A percentile compares a stretch with the other conserved stretches of the same genome.
These are phyloP conservation scores for Cryptocephalus moraei DNA, from an alignment of 2,888 invertebrate species.

Conservation along the genomic window DNA sequence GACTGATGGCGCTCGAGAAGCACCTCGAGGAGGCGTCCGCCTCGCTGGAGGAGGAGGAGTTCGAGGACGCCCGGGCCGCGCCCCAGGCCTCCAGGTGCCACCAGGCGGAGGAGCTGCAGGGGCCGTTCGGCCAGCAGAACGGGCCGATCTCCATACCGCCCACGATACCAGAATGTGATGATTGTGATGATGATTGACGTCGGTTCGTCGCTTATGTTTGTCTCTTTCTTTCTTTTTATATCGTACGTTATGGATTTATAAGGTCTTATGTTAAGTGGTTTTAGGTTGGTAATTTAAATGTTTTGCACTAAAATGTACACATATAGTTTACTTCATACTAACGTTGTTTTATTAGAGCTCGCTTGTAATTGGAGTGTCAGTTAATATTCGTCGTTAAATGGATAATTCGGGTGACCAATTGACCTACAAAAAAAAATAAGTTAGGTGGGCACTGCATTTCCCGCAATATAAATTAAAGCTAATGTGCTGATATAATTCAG, in stretches of 20 bases:
- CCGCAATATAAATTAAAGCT: background rate
- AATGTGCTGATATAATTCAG: no score
- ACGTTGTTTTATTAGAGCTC: no score
- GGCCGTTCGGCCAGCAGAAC: constrained; percentile 1
- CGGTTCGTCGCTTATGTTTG: constrained; percentile 6
- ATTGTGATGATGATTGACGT: constrained; percentile 27
- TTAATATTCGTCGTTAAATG: constrained; percentile 21
- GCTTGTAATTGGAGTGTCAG: background rate
- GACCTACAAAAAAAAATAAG: constrained; percentile 13
- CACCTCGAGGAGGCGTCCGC: constrained; percentile 21
- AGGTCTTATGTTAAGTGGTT: background rate
- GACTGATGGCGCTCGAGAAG: constrained; percentile 33
- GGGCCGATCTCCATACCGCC: constrained; percentile 30
- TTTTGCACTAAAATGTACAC: no score
- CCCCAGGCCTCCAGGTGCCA: constrained; percentile 2
- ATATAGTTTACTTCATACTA: no score
- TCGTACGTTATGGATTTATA: constrained; percentile 5
- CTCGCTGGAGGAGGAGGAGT: constrained; percentile 27
- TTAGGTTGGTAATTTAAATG: background rate
- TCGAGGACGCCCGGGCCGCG: constrained; percentile 25
- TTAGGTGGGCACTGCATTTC: background rate
- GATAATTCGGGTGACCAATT: constrained; percentile 19
- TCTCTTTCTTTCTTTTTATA: constrained; percentile 2
- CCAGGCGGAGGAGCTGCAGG: background rate
- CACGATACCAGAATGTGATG: constrained; percentile 36